These are phyloP conservation scores for Solea solea DNA, from an alignment of 2,113 vertebrate species.

Conservation along the genomic window DNA sequence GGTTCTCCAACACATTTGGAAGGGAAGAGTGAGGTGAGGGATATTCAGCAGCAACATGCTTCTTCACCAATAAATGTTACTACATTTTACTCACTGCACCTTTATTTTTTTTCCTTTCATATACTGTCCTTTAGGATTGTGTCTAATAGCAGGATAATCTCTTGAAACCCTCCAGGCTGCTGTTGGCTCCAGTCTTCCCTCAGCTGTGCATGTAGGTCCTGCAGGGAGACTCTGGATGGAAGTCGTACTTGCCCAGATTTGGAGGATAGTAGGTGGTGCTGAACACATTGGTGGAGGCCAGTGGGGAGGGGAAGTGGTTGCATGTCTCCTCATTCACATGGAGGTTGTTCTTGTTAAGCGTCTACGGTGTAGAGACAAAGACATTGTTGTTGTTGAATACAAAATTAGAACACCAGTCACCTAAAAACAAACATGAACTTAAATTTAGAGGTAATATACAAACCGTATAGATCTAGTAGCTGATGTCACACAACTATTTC, in stretches of 20 bases:
- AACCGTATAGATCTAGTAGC: no score
- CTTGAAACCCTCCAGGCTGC: not conserved
- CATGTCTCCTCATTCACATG: conserved; percentile 91
- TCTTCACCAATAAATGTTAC: no score
- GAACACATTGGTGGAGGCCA: conserved; percentile 95
- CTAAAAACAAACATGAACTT: no score
- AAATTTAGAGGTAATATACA: no score
- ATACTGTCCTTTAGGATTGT: no score
- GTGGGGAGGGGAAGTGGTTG: conserved; percentile 87
- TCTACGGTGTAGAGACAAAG: conserved; percentile 72
- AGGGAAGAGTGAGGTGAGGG: no score
- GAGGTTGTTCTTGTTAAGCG: conserved; percentile 97
- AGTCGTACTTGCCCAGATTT: conserved; percentile 92
- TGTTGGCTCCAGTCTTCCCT: conserved; percentile 49
- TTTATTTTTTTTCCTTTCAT: no score
- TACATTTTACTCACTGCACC: no score
- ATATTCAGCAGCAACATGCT: no score
- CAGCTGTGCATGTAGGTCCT: conserved; percentile 96
- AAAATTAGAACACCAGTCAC: not conserved
- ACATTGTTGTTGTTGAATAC: not conserved
- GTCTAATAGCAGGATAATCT: no score
- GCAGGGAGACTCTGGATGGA: conserved; percentile 90
- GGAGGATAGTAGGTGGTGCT: conserved; percentile 94
- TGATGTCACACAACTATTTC: no score
- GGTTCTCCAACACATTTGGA: no score